phyloP scores from a whole-genome alignment of 2,113 vertebrate species.

The Nibea coibor region DNA sequence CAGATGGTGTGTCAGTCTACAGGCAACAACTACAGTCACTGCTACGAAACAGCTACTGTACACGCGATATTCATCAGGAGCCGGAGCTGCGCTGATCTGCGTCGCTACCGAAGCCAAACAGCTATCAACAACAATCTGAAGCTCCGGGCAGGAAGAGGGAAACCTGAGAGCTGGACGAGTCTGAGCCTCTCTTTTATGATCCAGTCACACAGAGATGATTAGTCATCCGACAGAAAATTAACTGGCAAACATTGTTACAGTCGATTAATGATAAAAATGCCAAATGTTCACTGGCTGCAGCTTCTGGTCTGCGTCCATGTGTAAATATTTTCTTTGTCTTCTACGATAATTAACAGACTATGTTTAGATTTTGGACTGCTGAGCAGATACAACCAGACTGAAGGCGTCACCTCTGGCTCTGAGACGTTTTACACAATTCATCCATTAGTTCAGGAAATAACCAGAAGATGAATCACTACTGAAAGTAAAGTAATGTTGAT shows the following conservation, averaged over 20 bases:
- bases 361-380: neutral
- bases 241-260: neutral
- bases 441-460: neutral
- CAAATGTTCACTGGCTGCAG: neutral
- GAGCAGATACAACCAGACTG: neutral
- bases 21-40: constrained; percentile 39
- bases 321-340: neutral
- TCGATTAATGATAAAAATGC: too few relatives aligned
- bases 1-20: constrained; percentile 74
- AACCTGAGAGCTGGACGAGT: neutral
- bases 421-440: neutral
- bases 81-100: constrained; percentile 2
- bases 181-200: neutral
- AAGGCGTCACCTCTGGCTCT: neutral
- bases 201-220: constrained; percentile 2
- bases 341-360: neutral
- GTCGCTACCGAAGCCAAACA: constrained; percentile 9
- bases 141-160: neutral
- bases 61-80: neutral
- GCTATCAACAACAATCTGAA: neutral
- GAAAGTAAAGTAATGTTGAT: neutral
- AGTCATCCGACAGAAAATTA: neutral
- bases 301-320: neutral
- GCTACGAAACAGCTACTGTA: constrained; percentile 13
- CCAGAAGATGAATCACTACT: neutral